Conservation (phyloP, 2,113 vertebrate species). For the Cyprinodon brontotheroides region DNA sequence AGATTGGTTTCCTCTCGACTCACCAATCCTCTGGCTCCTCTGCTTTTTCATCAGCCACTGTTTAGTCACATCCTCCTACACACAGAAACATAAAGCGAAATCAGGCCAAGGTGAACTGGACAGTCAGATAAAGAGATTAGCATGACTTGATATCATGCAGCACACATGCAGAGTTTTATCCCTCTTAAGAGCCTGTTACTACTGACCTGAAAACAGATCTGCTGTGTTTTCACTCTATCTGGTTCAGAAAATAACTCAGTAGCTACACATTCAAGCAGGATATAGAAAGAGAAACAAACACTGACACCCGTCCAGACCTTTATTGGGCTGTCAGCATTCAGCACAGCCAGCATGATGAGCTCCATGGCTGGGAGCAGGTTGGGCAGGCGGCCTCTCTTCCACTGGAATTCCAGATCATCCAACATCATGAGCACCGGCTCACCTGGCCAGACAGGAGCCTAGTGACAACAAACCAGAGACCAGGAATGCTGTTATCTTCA, state of each 20-base stretch:
- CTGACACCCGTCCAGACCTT: slow-evolving; percentile 59
- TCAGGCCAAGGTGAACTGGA: slow-evolving; percentile 17
- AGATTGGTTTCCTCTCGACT: slow-evolving; percentile 23
- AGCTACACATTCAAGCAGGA: background rate
- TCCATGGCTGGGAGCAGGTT: slow-evolving; percentile 78
- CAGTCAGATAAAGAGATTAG: slow-evolving; percentile 23
- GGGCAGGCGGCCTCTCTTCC: slow-evolving; percentile 75
- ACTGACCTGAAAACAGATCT: background rate
- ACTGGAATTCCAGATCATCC: slow-evolving; percentile 82
- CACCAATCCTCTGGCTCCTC: slow-evolving; percentile 72
- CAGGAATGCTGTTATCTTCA: background rate
- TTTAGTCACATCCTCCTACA: slow-evolving; percentile 76
- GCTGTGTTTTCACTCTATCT: background rate
- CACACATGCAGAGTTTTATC: background rate
- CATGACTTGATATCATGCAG: background rate
- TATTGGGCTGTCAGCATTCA: slow-evolving; percentile 58
- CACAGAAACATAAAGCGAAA: slow-evolving; percentile 19
- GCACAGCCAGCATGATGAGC: slow-evolving; percentile 75
- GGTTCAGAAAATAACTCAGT: background rate
- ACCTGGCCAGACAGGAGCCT: slow-evolving; percentile 76
- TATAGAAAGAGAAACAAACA: background rate
- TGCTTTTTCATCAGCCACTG: slow-evolving; percentile 79
- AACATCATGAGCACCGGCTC: slow-evolving; percentile 79
- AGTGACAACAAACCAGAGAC: background rate
- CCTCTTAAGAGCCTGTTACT: background rate